These are phyloP conservation scores for Morbakka virulenta DNA, from an alignment of 30 jellyfish, hydroid and myxozoan species.

Conservation along the genomic window DNA sequence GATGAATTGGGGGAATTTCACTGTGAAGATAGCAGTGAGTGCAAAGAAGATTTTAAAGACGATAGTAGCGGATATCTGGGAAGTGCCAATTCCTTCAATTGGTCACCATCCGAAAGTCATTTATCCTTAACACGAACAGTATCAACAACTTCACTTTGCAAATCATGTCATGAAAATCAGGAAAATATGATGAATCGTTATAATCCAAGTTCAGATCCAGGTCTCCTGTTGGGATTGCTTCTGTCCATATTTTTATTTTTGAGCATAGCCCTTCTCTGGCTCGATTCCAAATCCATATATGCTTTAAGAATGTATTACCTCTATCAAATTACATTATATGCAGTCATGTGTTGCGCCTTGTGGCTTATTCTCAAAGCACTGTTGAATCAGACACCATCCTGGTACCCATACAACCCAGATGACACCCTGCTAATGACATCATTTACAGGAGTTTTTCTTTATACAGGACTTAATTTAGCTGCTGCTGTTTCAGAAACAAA, in stretches of 20 bases:
- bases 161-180: constrained; percentile 81
- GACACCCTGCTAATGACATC: constrained; percentile 83
- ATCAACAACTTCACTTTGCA: constrained; percentile 77
- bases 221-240: constrained; percentile 79
- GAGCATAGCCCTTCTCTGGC: constrained; percentile 75
- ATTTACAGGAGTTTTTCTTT: constrained; percentile 86
- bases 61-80: constrained; percentile 94
- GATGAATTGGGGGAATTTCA: constrained; percentile 78
- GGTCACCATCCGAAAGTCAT: constrained; percentile 94
- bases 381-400: constrained; percentile 65
- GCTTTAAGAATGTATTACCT: constrained; percentile 75
- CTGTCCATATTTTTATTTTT: constrained; percentile 77
- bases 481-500: constrained; percentile 81
- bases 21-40: constrained; percentile 48
- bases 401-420: constrained; percentile 91
- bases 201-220: constrained; percentile 92
- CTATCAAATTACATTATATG: constrained; percentile 76
- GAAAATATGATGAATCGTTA: constrained; percentile 72
- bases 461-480: constrained; percentile 89
- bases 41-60: constrained; percentile 69
- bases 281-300: constrained; percentile 75
- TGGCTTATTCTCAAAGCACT: constrained; percentile 85
- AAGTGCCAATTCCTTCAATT: constrained; percentile 55
- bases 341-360: constrained; percentile 71
- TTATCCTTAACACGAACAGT: constrained; percentile 64